Evolutionary conservation across 2,888 invertebrate species (phyloP), one percentile per base, ranked within the genome.

Genomic region (Agonopterix arenella): DNA sequence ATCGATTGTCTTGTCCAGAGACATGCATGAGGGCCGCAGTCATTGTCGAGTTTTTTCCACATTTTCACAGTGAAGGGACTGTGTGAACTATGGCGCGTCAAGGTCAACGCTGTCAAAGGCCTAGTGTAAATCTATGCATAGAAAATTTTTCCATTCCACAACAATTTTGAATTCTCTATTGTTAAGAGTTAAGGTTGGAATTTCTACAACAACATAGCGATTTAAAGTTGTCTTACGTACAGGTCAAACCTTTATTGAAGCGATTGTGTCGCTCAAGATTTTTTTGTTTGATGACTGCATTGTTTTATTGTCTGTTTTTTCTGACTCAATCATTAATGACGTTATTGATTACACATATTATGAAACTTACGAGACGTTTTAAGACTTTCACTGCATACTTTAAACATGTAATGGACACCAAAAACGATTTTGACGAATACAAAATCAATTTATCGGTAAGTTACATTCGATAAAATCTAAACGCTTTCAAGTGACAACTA

Each of bases 1-100:
- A 86, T 86, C 85, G 80, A 86, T 85, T 86, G 84, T 85, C 73
- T 83, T 78, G 79, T 80, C 76, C 74, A 75, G 70, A 73, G 63
- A 67, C 72, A 72, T 70, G 76, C 74, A 68, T 70, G 80, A 78
- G 82, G 82, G 76, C 70, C 81, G 65, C 66, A 28, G 66, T 78
- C 68, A 85, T 88, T 88, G 86, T 84, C 65, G 62, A 63, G 77
- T 83, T 88, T 88, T 86, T 88, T 80, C 80, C 77, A 80, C 77
- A 82, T 83, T 85, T 84, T 66, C 80, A 73, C 76, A 80, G 88
- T 86, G 88, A 88, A 88, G 88, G 88, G 88, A 77, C 81, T 80
- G 85, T 84, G 83, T 80, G 85, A 84, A 85, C 80, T 78, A 76
- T 75, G 76, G 75, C 72, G 71, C 68, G 53, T 63, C 80, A 85